Evolutionary conservation across 2,888 invertebrate genomes (phyloP).

Genomic region (Megalurothrips usitatus): DNA sequence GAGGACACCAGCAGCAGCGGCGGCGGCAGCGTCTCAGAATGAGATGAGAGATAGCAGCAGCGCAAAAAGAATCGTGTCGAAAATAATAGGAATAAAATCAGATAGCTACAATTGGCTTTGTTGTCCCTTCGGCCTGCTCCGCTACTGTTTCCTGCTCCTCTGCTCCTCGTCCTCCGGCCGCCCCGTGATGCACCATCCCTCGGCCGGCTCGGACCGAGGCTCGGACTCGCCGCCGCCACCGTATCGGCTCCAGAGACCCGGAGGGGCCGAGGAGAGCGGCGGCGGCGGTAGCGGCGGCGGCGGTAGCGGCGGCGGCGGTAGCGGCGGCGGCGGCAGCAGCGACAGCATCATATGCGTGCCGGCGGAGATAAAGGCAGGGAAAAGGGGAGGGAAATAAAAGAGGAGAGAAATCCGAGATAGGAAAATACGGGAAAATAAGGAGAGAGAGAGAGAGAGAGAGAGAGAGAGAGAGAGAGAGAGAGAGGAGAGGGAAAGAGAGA

Average conservation of each 20-base stretch:
- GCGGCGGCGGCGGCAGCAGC: background rate
- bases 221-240: too few relatives aligned
- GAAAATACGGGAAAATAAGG: conserved; percentile 8
- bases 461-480: background rate
- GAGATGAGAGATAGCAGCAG: conserved; percentile 16
- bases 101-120: conserved; percentile 16
- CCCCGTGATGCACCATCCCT: too few relatives aligned
- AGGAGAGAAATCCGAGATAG: conserved; percentile 18
- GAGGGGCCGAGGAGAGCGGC: too few relatives aligned
- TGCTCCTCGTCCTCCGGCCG: too few relatives aligned
- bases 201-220: too few relatives aligned
- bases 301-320: too few relatives aligned
- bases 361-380: background rate
- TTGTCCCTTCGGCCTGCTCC: background rate
- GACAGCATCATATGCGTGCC: background rate
- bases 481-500: background rate
- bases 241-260: too few relatives aligned
- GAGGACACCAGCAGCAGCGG: background rate
- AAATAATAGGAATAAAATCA: conserved; percentile 21
- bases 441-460: background rate
- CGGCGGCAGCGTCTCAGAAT: conserved; percentile 4
- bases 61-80: conserved; percentile 20
- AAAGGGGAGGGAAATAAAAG: background rate
- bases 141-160: background rate
- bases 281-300: too few relatives aligned